Evolutionary conservation across 2,113 vertebrate species (phyloP).

Genomic region (Pedetes capensis): DNA sequence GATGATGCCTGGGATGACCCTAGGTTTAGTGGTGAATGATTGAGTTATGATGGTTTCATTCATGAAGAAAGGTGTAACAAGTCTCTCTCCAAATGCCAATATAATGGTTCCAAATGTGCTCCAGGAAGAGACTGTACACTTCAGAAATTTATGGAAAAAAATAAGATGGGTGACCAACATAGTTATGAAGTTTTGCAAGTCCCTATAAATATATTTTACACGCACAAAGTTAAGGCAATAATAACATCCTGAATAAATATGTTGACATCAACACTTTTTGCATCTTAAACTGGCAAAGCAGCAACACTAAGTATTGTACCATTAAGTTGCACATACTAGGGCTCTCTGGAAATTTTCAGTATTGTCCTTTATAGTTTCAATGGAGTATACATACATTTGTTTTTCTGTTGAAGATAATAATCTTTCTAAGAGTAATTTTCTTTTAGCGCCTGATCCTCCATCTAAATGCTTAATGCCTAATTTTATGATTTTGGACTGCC

Average conservation of each 20-base stretch:
- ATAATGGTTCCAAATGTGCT: not conserved
- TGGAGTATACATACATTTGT: not conserved
- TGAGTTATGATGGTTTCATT: not conserved
- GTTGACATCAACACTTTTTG: not conserved
- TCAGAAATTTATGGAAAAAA: not conserved
- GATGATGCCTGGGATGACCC: not conserved
- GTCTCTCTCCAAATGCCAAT: not conserved
- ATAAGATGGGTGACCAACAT: not conserved
- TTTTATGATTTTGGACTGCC: conserved; percentile 27
- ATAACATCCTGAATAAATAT: not conserved
- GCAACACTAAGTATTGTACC: not conserved
- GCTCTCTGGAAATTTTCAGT: not conserved
- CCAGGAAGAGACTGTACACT: not conserved
- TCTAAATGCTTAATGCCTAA: conserved; percentile 11
- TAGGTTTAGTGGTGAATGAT: not conserved
- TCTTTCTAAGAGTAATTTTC: conserved; percentile 16
- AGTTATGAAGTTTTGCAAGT: not conserved
- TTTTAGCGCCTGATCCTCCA: conserved; percentile 1
- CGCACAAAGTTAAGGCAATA: conserved; percentile 4
- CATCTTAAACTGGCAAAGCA: not conserved
- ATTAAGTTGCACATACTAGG: not conserved
- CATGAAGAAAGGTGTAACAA: not conserved
- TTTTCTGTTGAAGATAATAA: conserved; percentile 51
- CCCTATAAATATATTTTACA: not conserved
- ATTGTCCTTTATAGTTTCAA: not conserved